phyloP scores from a whole-genome alignment of 92 coral and sea anemone genomes.

The Bergia puertoricense region DNA sequence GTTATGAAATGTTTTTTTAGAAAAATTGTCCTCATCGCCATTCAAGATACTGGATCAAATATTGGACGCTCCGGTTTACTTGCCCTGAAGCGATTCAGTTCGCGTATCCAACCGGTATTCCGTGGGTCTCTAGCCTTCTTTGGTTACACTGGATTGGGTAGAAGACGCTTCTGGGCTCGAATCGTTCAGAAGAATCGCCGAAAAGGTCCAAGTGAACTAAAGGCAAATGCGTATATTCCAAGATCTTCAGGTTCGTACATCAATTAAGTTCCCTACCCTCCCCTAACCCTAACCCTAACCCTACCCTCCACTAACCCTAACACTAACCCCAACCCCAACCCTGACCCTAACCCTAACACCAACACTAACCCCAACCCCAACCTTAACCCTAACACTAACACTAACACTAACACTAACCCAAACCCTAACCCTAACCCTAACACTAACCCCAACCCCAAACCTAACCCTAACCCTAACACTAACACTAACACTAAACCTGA shows the following conservation, averaged over 20 bases:
- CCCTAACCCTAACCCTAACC: too few species aligned
- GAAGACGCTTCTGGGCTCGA: background rate
- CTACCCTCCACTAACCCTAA: too few species aligned
- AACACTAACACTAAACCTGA: too few species aligned
- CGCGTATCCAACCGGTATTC: conserved; percentile 1
- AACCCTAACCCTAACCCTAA: too few species aligned
- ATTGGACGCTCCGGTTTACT: conserved; percentile 39
- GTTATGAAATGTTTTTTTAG: background rate
- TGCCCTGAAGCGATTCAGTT: conserved; percentile 39
- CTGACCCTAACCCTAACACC: too few species aligned
- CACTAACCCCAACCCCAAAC: too few species aligned
- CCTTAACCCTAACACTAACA: too few species aligned
- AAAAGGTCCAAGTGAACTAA: conserved; percentile 33
- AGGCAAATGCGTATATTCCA: conserved; percentile 3
- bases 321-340: too few species aligned
- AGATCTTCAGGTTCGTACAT: conserved; percentile 21
- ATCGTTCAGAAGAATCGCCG: conserved; percentile 29
- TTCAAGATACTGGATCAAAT: conserved; percentile 46
- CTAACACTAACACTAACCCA: too few species aligned
- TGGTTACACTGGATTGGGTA: conserved; percentile 38
- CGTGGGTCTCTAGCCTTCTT: conserved; percentile 35
- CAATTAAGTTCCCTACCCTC: background rate
- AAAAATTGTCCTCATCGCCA: conserved; percentile 60
- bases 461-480: too few species aligned
- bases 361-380: too few species aligned